Evolutionary conservation across 2,888 invertebrate genomes (phyloP).

Genomic region (Nemapogon koenigi): DNA sequence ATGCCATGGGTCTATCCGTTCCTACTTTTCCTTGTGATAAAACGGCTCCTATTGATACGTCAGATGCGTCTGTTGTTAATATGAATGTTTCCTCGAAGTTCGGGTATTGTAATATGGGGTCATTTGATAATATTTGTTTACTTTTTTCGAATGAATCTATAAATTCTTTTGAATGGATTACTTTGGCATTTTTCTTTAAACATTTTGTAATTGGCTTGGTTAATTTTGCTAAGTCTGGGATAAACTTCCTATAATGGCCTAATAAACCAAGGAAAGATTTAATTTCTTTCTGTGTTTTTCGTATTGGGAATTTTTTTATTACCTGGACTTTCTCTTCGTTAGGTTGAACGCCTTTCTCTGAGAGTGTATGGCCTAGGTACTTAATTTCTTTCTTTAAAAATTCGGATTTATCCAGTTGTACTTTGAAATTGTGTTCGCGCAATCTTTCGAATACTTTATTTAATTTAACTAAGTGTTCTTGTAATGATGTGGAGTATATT

Average conservation of each 20-base stretch:
- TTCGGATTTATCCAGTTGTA: constrained; percentile 19
- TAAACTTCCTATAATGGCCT: constrained; percentile 11
- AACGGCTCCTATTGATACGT: constrained; percentile 3
- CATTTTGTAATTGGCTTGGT: constrained; percentile 9
- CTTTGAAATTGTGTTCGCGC: constrained; percentile 16
- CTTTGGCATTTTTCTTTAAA: constrained; percentile 5
- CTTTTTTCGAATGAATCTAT: constrained; percentile 11
- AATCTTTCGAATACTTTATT: constrained; percentile 16
- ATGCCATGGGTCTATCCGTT: constrained; percentile 4
- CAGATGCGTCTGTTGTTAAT: constrained; percentile 6
- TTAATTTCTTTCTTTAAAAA: constrained; percentile 19
- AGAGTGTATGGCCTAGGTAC: constrained; percentile 21
- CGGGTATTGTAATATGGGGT: constrained; percentile 23
- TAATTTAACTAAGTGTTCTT: constrained; percentile 17
- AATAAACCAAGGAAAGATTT: constrained; percentile 10
- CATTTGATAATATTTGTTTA: constrained; percentile 16
- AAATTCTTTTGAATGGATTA: not conserved
- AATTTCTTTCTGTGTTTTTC: constrained; percentile 8
- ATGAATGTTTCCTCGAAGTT: constrained; percentile 19
- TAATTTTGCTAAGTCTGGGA: constrained; percentile 9
- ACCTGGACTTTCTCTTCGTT: constrained; percentile 18
- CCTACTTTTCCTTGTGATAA: constrained; percentile 8
- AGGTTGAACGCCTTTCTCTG: constrained; percentile 11
- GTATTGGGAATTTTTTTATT: constrained; percentile 9
- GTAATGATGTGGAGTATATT: constrained; percentile 15